Base-by-base conservation (phyloP, 2,888 invertebrate species). In the Amphipyra berbera region DNA sequence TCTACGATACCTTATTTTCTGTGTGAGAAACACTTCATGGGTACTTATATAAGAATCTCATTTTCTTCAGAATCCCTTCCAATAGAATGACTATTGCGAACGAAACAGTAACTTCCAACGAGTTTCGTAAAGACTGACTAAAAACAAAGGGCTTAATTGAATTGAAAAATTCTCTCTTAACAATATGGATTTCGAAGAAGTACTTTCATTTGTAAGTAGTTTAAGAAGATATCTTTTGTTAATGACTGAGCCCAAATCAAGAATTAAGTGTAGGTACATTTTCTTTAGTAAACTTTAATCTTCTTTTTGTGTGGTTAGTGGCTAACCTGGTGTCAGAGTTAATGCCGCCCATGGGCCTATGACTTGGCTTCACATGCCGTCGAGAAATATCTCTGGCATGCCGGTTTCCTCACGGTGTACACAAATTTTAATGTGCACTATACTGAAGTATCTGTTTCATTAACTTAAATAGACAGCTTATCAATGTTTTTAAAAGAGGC, bases 1-100 rank as follows among this genome's bases (percentile, higher is more conserved):
- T 75, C 54, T 45, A 70, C 54, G 57, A 57, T 50, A 70, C 71
- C 65, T 58, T 46, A 70, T 75, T 70, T 58, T 70, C 73, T 52
- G 56, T 52, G 49, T 52, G 57, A 50, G 47, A 70, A 70, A 52
- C 64, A 45, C 38, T 71, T 71, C 70, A 70, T 63, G n/a, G 50
- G 57, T 47, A 58, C 58, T 75, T 70, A 50, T 58, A 38, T 55
- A 75, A 75, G 58, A 58, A 74, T 52, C 71, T 71, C 75, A 63
- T 75, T 75, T 71, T 70, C 55, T 58, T 35, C 44, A 46, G 49
- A 55, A 63, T 58, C 50, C 41, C 47, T 44, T 69, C 45, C 6
- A 56, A 56, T 54, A 37, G 53, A 46, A 60, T 33, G 45, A 49
- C 47, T 55, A 58, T 70, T 45, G 37, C 30, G 35, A 46, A 56